Evolutionary conservation across 1,140 invertebrate species (phyloP).

Genomic region (Leptestheria dahalacensis): DNA sequence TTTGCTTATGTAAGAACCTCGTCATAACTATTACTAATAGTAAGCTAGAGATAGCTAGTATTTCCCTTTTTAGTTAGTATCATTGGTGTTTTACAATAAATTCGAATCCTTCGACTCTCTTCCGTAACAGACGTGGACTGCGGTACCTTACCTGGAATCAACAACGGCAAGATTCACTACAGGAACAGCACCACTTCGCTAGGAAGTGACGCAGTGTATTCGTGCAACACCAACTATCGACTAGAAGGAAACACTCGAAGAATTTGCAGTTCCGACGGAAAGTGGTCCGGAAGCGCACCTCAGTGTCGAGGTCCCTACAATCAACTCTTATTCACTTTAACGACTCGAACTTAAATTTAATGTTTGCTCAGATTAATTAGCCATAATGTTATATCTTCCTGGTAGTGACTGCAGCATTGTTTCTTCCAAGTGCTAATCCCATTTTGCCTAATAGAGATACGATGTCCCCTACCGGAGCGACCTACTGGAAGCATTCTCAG

Average conservation of each 20-base stretch:
- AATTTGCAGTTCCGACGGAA: conserved; percentile 52
- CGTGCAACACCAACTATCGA: conserved; percentile 61
- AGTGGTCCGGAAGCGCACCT: conserved; percentile 68
- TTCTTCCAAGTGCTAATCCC: no score
- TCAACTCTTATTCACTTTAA: no score
- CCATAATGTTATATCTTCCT: neutral
- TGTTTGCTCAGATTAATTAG: neutral
- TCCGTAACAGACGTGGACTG: conserved; percentile 66
- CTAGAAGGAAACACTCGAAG: conserved; percentile 45
- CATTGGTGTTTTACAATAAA: no score
- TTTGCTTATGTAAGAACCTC: conserved; percentile 61
- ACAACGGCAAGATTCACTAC: conserved; percentile 63
- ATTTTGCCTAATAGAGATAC: no score
- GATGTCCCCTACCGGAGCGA: conserved; percentile 62
- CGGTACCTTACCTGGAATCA: conserved; percentile 60
- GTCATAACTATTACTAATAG: no score
- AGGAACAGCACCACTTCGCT: conserved; percentile 59
- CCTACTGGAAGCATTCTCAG: conserved; percentile 68
- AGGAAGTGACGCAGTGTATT: conserved; percentile 61
- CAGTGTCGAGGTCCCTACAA: conserved; percentile 69
- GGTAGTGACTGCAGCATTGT: no score
- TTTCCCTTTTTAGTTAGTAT: no score
- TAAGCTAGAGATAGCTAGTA: no score
- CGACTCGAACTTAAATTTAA: no score
- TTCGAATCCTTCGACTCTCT: no score